Base-by-base conservation (phyloP, 2,113 vertebrate species). In the Grus americana region DNA sequence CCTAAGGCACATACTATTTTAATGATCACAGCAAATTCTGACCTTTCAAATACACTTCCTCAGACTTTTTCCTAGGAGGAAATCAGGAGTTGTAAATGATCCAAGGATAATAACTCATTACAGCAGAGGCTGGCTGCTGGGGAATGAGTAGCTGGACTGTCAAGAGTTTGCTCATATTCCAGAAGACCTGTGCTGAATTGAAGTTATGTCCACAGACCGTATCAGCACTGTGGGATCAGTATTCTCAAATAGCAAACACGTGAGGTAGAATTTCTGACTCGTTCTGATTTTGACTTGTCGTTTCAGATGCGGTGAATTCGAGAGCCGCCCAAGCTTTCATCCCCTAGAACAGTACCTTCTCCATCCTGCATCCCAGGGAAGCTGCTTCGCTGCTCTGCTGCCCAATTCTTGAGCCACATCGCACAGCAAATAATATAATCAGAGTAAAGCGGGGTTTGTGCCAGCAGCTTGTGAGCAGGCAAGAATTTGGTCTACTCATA, bases 81-180 rank as follows among this genome's bases (percentile, higher is more conserved):
- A 95, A 92, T 73, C 62, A 55, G 50, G 47, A 50, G 20, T 58
- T 93, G 84, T 65, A 93, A 88, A 82, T 38, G 42, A 79, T 75
- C 74, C 74, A 72, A 90, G n/a, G 54, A 73, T 75, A 92, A 63
- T 59, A 95, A 86, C 49, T 92, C 54, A n/a, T 58, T 92, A 83
- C 46, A 92, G 58, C 62, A 90, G 36, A 80, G 36, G 8, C 30
- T 79, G 61, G 40, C 71, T 86, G 52, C 58, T 83, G 58, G 27
- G 50, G 19, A 92, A 55, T 12, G 34, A 82, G 36, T 58, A 79
- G 40, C 29, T 79, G 55, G 27, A 49, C 58, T 49, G 30, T 54
- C 34, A 68, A 76, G 30, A 36, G 10, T 26, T 86, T 78, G n/a
- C 40, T 82, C 40, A 20, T 82, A 47, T 92, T 83, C 44, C 42